These are phyloP conservation scores for Trichoplusia ni DNA, from an alignment of 1,140 invertebrate genomes.

Conservation along the genomic window DNA sequence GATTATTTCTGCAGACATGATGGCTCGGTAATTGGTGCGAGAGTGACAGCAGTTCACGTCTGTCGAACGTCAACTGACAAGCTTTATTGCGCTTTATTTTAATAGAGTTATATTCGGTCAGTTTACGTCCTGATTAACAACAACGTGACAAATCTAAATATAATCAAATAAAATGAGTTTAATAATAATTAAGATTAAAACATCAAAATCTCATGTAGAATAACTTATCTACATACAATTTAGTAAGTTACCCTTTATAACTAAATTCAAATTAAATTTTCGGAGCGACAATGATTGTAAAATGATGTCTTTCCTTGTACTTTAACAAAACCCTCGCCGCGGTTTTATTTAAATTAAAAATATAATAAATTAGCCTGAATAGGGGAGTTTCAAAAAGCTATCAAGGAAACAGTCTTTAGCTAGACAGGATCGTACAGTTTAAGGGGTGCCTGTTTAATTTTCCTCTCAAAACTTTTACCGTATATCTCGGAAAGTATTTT, in stretches of 20 bases:
- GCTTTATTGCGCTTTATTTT: too few species aligned
- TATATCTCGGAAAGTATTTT: conserved; percentile 29
- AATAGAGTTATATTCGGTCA: too few species aligned
- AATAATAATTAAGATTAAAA: too few species aligned
- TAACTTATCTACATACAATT: too few species aligned
- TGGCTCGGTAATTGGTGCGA: conserved; percentile 7
- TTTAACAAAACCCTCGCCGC: neutral
- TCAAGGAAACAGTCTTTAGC: conserved; percentile 24
- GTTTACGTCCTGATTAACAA: too few species aligned
- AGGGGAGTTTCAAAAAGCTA: conserved; percentile 29
- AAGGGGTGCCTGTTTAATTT: conserved; percentile 30
- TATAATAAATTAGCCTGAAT: conserved; percentile 29
- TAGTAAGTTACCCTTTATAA: too few species aligned
- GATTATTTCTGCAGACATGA: conserved; percentile 16
- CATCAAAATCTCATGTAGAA: too few species aligned
- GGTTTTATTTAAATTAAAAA: conserved; percentile 28
- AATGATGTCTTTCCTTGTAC: neutral
- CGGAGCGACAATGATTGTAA: too few species aligned
- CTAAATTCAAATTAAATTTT: too few species aligned
- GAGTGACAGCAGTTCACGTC: conserved; percentile 12
- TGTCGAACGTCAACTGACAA: conserved; percentile 1
- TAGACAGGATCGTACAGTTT: conserved; percentile 27
- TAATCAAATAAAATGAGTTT: too few species aligned
- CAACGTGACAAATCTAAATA: too few species aligned
- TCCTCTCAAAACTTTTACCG: conserved; percentile 26